Base-by-base conservation (phyloP, 2,888 invertebrate genomes). In the Orthonevra nobilis region DNA sequence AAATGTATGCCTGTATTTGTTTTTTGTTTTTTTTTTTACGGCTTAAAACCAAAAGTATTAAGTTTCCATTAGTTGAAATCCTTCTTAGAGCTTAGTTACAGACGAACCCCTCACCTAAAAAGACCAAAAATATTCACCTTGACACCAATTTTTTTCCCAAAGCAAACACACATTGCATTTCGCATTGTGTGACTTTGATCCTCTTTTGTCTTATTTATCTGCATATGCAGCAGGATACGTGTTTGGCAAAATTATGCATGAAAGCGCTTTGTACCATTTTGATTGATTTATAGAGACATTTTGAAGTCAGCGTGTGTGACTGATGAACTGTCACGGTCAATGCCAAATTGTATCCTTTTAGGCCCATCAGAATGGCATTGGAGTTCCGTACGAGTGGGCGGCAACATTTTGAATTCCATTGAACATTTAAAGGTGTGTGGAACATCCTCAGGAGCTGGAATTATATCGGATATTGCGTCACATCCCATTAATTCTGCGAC, bases 241-340 rank as follows among this genome's bases (percentile, higher is more conserved):
- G 38, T 28, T 54, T 7, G 2, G 26, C 14, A 3, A 15, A 23
- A 26, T 52, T n/a, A n/a, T n/a, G n/a, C 14, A 12, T 46, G 34
- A 3, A 7, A 20, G 2, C 14, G 30, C 14, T 44, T 42, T 58
- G 32, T 58, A 44, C 44, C 9, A 28, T 44, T 40, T 32, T 60
- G 60, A 60, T 60, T 44, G 60, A 60, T 46, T 60, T 34, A 46
- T 60, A 23, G 34, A 32, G 42, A 15, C 34, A 10, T 46, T 3
- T 9, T 23, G 23, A 3, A 32, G 34, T n/a, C 52, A 36, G 10
- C 36, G 6, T 36, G 52, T 32, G 44, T 60, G 60, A 60, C 34
- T 60, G 60, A 60, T 60, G 44, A 60, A 46, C 32, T 46, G 23
- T 23, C 26, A 46, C 15, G 30, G 32, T 10, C 44, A 60, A 60